A percentile compares a stretch with the other conserved stretches of the same genome.
Evolutionary conservation across 2,888 invertebrate genomes (phyloP).

Genomic region (Lasioglossum leucozonium): DNA sequence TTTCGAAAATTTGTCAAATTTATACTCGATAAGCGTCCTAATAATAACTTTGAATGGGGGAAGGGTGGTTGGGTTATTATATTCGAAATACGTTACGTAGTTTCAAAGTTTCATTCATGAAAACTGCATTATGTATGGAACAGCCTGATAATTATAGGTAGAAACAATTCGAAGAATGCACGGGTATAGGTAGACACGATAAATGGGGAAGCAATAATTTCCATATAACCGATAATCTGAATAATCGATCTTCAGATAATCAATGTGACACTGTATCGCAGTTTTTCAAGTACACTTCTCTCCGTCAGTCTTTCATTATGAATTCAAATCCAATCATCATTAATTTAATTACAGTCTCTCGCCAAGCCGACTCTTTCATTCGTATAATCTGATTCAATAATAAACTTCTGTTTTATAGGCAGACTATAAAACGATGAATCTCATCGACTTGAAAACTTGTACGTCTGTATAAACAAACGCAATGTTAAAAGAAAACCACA

Average conservation of each 20-base stretch:
- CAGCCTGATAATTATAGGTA: background rate
- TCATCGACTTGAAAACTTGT: background rate
- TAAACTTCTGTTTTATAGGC: background rate
- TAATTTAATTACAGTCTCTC: constrained; percentile 2
- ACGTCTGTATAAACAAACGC: background rate
- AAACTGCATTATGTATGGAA: background rate
- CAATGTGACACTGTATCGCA: background rate
- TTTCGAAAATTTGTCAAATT: background rate
- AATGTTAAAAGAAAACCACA: background rate
- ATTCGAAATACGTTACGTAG: background rate
- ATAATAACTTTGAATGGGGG: background rate
- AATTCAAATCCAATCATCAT: constrained; percentile 5
- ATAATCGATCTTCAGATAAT: background rate
- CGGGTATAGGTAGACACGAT: background rate
- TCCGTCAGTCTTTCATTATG: background rate
- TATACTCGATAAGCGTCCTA: background rate
- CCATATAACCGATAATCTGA: background rate
- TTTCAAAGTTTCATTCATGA: background rate
- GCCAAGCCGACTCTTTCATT: background rate
- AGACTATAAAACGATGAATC: background rate
- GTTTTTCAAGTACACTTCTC: constrained; percentile 11
- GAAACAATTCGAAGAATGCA: background rate
- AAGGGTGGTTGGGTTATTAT: too few species aligned
- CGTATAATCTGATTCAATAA: background rate
- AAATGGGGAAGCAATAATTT: background rate